Evolutionary conservation across 2,113 vertebrate species (phyloP).

Genomic region (Actenoides lindsayi): DNA sequence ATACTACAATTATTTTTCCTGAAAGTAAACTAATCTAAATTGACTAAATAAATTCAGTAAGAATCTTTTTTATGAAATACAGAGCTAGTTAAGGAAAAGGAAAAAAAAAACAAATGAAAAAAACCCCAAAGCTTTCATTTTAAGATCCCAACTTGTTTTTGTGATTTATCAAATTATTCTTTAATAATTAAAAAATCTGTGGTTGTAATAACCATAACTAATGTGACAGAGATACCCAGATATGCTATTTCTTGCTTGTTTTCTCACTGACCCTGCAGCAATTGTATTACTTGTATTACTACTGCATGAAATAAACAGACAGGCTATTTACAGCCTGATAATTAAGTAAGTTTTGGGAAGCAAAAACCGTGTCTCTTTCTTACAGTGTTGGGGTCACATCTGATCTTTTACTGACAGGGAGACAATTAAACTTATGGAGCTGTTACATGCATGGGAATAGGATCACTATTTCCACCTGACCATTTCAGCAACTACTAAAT

Average conservation of each 20-base stretch:
- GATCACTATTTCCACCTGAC: background rate
- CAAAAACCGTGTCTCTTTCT: background rate
- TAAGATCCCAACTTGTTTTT: background rate
- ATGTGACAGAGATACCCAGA: background rate
- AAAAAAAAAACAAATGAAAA: accelerated
- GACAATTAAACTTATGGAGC: background rate
- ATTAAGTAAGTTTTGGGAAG: background rate
- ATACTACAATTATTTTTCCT: background rate
- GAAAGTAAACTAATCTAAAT: background rate
- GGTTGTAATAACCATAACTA: background rate
- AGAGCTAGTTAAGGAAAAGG: background rate
- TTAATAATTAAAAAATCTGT: background rate
- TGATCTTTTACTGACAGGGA: background rate
- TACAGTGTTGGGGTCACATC: background rate
- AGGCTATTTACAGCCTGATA: background rate
- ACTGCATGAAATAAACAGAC: background rate
- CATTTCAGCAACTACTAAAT: background rate
- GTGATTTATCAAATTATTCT: background rate
- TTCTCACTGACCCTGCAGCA: background rate
- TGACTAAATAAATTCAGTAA: background rate
- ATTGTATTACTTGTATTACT: background rate
- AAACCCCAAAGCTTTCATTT: background rate
- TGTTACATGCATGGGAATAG: accelerated
- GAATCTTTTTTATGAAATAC: background rate
- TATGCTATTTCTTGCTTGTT: background rate